These are phyloP conservation scores for Ametastegia equiseti DNA, from an alignment of 2,888 invertebrate genomes.

Conservation along the genomic window DNA sequence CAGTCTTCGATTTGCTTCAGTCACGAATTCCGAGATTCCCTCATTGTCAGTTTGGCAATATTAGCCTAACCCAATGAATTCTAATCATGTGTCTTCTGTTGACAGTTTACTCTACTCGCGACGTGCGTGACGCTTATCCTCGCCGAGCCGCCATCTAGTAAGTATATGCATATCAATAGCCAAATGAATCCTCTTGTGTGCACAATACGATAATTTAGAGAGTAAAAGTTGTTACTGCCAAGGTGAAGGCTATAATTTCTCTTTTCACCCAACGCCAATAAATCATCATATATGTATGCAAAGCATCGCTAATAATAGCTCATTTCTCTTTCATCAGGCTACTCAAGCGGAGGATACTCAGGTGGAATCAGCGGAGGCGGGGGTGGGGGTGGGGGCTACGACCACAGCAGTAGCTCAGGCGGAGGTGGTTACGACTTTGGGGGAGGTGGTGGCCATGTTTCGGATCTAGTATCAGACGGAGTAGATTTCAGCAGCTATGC, in stretches of 20 bases:
- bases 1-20: background rate
- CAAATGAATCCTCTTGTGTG: background rate
- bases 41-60: background rate
- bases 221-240: background rate
- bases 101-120: slow-evolving; percentile 60
- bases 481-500: slow-evolving; percentile 44
- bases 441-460: slow-evolving; percentile 39
- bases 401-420: slow-evolving; percentile 51
- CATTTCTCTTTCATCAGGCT: slow-evolving; percentile 54
- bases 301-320: background rate
- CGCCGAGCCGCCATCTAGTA: slow-evolving; percentile 60
- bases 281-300: background rate
- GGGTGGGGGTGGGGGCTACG: slow-evolving; percentile 58
- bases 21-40: too few species aligned
- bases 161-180: slow-evolving; percentile 54
- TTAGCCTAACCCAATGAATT: background rate
- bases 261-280: background rate
- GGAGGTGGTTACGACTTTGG: slow-evolving; percentile 46
- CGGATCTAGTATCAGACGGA: slow-evolving; percentile 36
- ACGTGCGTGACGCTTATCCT: slow-evolving; percentile 57
- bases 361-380: slow-evolving; percentile 6
- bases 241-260: slow-evolving; percentile 1
- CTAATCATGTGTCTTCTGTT: slow-evolving; percentile 18
- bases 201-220: background rate
- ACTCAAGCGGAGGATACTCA: slow-evolving; percentile 52